A percentile compares a stretch with the other conserved stretches of the same genome.
Conservation (phyloP, 1,140 invertebrate species). For the Daktulosphaira vitifoliae region DNA sequence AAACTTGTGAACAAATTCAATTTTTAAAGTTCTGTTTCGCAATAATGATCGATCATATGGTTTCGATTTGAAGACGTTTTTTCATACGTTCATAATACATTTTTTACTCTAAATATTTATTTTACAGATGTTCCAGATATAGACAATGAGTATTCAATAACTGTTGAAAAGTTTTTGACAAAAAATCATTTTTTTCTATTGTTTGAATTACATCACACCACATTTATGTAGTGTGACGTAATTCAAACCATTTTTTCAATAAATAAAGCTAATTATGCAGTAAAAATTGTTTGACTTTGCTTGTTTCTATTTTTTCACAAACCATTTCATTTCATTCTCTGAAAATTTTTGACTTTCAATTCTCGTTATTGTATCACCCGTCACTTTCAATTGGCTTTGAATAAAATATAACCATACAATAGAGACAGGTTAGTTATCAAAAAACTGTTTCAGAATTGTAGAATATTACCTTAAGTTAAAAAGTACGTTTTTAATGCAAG, state of each 20-base stretch:
- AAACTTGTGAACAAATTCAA: background rate
- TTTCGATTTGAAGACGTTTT: background rate
- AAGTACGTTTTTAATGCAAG: no score
- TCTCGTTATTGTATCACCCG: background rate
- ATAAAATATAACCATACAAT: background rate
- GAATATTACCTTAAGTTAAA: no score
- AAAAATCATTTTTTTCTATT: constrained; percentile 9
- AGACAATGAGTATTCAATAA: background rate
- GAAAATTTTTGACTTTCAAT: background rate
- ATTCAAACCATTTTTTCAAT: no score
- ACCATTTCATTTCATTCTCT: background rate
- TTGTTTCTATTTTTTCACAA: no score
- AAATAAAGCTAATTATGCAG: no score
- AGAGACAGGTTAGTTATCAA: background rate
- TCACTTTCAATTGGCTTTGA: background rate
- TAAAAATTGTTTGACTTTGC: no score
- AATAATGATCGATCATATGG: background rate
- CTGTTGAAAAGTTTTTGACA: background rate
- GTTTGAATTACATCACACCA: background rate
- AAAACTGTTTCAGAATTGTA: background rate
- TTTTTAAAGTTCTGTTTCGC: constrained; percentile 7
- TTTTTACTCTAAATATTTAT: background rate
- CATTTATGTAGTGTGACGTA: no score
- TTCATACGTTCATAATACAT: background rate
- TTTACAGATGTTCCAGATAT: no score